A percentile compares a stretch with the other conserved stretches of the same genome.
phyloP scores from a whole-genome alignment of 2,888 invertebrate genomes.

The Crossocerus cetratus region DNA sequence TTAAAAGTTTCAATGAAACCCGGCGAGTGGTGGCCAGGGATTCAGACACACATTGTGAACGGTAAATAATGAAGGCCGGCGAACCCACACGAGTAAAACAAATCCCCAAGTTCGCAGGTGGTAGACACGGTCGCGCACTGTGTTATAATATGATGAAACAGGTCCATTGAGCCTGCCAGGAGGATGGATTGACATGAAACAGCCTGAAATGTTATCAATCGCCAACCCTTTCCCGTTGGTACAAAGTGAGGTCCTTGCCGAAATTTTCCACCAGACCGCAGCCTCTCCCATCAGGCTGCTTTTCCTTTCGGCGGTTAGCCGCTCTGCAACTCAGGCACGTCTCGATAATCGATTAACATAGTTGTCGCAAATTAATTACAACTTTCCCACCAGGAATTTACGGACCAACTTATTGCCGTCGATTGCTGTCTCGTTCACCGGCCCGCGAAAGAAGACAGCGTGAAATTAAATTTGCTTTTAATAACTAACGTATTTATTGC shows the following conservation, averaged over 20 bases:
- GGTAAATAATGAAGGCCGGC: conserved; percentile 52
- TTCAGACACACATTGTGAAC: conserved; percentile 48
- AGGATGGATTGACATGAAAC: not conserved
- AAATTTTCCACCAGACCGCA: conserved; percentile 7
- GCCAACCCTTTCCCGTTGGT: too few species aligned
- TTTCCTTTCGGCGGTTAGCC: not conserved
- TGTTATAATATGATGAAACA: conserved; percentile 35
- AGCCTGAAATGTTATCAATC: conserved; percentile 12
- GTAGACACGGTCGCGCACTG: not conserved
- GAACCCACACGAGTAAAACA: conserved; percentile 51
- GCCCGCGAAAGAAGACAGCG: too few species aligned
- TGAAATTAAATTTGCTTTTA: too few species aligned
- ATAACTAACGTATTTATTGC: too few species aligned
- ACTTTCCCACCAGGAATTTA: not conserved
- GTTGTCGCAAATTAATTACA: not conserved
- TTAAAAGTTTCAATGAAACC: conserved; percentile 63
- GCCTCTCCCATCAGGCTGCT: not conserved
- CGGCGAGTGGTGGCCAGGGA: conserved; percentile 15
- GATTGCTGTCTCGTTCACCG: too few species aligned
- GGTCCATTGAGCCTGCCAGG: conserved; percentile 17
- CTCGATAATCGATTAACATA: conserved; percentile 1
- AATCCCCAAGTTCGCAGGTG: conserved; percentile 42
- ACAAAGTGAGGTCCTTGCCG: not conserved
- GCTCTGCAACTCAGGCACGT: not conserved
- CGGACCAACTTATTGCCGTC: too few species aligned